A percentile compares a stretch with the other conserved stretches of the same genome.
Conservation (phyloP, 1,140 invertebrate species). For the Gonatopus flavifemur region DNA sequence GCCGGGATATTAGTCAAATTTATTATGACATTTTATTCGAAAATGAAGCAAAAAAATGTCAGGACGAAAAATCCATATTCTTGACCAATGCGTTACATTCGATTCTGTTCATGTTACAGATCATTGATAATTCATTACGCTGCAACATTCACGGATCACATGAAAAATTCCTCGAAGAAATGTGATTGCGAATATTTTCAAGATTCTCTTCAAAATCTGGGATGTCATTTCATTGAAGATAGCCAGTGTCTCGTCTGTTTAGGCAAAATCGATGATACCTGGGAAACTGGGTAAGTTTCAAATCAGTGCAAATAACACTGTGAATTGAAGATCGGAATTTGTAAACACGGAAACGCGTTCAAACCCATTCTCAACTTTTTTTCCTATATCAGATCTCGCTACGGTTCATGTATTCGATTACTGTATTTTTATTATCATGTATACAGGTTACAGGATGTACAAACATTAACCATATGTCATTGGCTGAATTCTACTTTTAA, state of each 20-base stretch:
- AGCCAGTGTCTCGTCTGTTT: conserved; percentile 31
- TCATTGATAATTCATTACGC: neutral
- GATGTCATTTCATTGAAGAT: conserved; percentile 25
- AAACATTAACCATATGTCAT: conserved; percentile 23
- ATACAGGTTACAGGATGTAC: too few relatives aligned
- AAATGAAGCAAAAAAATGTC: too few relatives aligned
- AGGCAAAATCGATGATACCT: conserved; percentile 26
- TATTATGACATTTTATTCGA: too few relatives aligned
- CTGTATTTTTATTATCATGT: too few relatives aligned
- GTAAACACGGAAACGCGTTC: conserved; percentile 19
- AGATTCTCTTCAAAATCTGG: neutral
- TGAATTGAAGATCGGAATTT: neutral
- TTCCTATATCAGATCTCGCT: too few relatives aligned
- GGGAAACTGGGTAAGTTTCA: conserved; percentile 21
- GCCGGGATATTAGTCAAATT: too few relatives aligned
- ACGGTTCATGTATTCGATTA: too few relatives aligned
- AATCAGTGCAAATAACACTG: neutral
- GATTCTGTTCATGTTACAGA: neutral
- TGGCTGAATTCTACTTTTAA: conserved; percentile 31
- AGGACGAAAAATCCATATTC: neutral
- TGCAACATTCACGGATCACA: neutral
- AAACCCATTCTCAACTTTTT: conserved; percentile 16
- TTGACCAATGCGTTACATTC: neutral
- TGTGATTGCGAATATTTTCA: conserved; percentile 14
- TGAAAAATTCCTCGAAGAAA: conserved; percentile 9